Conservation (phyloP, 2,797 vertebrate species). For the Ispidina lecontei region DNA sequence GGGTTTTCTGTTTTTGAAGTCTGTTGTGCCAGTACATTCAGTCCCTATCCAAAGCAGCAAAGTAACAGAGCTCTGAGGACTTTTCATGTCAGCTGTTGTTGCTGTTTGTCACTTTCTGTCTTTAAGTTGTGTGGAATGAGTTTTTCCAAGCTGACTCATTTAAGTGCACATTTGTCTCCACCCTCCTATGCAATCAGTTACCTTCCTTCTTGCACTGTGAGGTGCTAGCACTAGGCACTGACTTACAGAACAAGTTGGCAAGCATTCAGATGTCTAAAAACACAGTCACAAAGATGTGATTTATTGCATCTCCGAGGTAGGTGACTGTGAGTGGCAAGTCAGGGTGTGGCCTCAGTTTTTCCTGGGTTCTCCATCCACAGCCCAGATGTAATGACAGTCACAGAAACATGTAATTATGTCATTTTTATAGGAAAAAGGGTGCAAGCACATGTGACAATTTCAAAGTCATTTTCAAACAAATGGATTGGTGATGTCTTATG, state of each 20-base stretch:
- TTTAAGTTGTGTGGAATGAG: constrained; percentile 56
- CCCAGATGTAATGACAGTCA: neutral
- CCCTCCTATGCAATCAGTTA: constrained; percentile 64
- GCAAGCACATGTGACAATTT: neutral
- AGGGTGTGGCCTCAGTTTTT: constrained; percentile 11
- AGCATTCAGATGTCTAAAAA: constrained; percentile 36
- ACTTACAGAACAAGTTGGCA: constrained; percentile 57
- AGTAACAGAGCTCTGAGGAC: too few species aligned
- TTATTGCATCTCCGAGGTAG: constrained; percentile 18
- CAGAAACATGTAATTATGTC: constrained; percentile 6
- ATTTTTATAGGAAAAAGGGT: neutral
- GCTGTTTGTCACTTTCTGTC: constrained; percentile 31
- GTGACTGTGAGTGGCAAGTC: constrained; percentile 8
- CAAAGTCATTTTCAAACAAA: neutral
- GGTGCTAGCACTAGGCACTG: constrained; percentile 42
- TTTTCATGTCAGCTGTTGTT: neutral
- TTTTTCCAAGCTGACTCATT: constrained; percentile 72
- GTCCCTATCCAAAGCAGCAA: constrained; percentile 22
- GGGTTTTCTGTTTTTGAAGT: constrained; percentile 35
- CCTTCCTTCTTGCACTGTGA: constrained; percentile 54
- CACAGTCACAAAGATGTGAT: neutral
- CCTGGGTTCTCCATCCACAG: neutral
- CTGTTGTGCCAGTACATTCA: constrained; percentile 62
- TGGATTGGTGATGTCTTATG: accelerated
- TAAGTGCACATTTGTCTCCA: constrained; percentile 66